phyloP scores from a whole-genome alignment of 2,113 vertebrate genomes.

The Aldabrachelys gigantea region DNA sequence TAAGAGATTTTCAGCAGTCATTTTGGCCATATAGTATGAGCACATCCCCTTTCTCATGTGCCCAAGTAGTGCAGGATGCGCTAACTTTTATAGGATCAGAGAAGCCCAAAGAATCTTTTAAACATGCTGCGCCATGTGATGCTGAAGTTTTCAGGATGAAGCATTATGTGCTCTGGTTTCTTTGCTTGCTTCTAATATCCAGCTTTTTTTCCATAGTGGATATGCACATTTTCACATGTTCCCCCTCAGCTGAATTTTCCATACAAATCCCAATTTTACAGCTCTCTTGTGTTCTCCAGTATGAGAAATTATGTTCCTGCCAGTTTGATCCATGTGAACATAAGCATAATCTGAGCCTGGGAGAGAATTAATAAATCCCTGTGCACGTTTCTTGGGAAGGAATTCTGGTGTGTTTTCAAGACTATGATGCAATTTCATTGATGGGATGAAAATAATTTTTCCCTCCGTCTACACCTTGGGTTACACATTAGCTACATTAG shows the following conservation, averaged over 20 bases:
- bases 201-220: conserved; percentile 1
- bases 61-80: neutral
- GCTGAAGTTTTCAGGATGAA: fast-evolving
- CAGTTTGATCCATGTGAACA: conserved; percentile 37
- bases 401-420: conserved; percentile 54
- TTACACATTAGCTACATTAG: neutral
- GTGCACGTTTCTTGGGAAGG: conserved; percentile 32
- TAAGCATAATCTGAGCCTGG: conserved; percentile 31
- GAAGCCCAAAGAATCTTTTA: neutral
- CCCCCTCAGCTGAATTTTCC: conserved; percentile 53
- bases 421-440: conserved; percentile 45
- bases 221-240: conserved; percentile 13
- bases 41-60: neutral
- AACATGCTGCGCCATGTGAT: neutral
- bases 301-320: conserved; percentile 40
- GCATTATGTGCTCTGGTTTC: neutral
- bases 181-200: neutral
- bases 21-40: fast-evolving
- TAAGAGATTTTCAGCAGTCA: fast-evolving
- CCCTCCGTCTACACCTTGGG: conserved; percentile 7
- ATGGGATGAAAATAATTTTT: conserved; percentile 38
- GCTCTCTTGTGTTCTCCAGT: conserved; percentile 26
- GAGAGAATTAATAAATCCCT: conserved; percentile 57
- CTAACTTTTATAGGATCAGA: neutral
- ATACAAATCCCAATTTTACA: conserved; percentile 51